Evolutionary conservation across 2,113 vertebrate genomes (phyloP), one percentile per base, ranked within the genome.

Genomic region (Cryptoleucopteryx plumbea): DNA sequence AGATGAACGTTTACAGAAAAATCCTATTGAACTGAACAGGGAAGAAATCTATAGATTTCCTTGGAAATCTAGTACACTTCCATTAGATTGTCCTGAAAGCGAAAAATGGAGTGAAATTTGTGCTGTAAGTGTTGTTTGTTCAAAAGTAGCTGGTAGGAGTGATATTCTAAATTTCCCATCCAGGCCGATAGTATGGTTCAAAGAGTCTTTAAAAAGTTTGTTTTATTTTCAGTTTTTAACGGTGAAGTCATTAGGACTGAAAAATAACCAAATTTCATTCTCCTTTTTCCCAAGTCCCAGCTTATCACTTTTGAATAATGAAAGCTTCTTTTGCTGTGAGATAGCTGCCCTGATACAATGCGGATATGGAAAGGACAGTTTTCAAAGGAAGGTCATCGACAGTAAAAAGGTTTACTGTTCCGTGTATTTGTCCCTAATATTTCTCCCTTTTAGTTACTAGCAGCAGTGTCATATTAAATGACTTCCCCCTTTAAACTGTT

Each of bases 401-500:
- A 97, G 97, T 96, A 97, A 97, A 97, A 92, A 95, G 97, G 97
- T 97, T 92, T 96, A 97, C 95, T 96, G 95, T 97, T 98, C 95
- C 82, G 74, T 97, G 92, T 97, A 93, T 98, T 98, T 98, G 97
- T 96, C 97, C 98, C 81, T 82, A 97, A 98, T 96, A 97, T 98
- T 98, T 97, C 96, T 97, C 97, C 97, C 98, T 98, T 98, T 98
- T 98, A 96, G 98, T 98, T 99, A 98, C 98, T 90, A 92, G 96
- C 96, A 98, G 98, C 98, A 98, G 98, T 98, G 98, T 98, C 98
- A 96, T 98, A 98, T 99, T 99, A 98, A 98, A 98, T 97, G 97
- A 96, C 87, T 89, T 98, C 97, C 87, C 95, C 96, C 94, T 98
- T 98, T 98, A 98, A 98, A 98, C 98, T 98, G 98, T 97, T 99